A percentile compares a stretch with the other conserved stretches of the same genome.
Evolutionary conservation across 1,140 invertebrate species (phyloP).

Genomic region (Trialeurodes vaporariorum): DNA sequence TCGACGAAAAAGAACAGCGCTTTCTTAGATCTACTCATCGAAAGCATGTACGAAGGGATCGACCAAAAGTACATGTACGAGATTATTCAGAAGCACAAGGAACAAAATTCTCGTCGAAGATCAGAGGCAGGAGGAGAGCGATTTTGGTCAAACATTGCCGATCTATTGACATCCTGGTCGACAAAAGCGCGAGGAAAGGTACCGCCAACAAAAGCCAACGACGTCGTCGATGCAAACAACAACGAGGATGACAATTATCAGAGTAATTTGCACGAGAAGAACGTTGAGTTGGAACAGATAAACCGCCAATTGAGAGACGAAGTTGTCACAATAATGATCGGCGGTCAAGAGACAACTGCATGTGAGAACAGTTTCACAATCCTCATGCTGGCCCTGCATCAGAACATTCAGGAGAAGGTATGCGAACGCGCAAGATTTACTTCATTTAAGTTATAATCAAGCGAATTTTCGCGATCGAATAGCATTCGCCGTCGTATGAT

Average conservation of each 20-base stretch:
- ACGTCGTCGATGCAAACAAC: not conserved
- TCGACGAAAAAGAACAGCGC: not conserved
- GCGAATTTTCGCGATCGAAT: no score
- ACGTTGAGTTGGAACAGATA: not conserved
- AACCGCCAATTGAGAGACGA: constrained; percentile 15
- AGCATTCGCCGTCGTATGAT: no score
- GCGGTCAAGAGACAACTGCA: constrained; percentile 20
- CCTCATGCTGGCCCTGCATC: constrained; percentile 19
- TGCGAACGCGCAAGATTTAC: no score
- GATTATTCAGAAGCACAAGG: no score
- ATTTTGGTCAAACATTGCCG: no score
- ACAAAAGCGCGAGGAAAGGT: no score
- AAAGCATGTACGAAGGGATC: not conserved
- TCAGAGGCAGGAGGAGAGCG: no score
- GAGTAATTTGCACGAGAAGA: not conserved
- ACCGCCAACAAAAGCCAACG: no score
- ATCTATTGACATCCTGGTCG: no score
- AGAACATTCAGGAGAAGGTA: constrained; percentile 18
- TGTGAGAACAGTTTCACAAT: constrained; percentile 11
- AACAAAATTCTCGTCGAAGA: no score
- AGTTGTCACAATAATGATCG: constrained; percentile 15
- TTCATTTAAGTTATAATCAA: no score
- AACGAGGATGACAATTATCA: not conserved
- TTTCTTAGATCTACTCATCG: not conserved
- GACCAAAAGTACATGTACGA: not conserved